phyloP scores from a whole-genome alignment of 2,113 vertebrate genomes.

The Protomyctophum bolini region DNA sequence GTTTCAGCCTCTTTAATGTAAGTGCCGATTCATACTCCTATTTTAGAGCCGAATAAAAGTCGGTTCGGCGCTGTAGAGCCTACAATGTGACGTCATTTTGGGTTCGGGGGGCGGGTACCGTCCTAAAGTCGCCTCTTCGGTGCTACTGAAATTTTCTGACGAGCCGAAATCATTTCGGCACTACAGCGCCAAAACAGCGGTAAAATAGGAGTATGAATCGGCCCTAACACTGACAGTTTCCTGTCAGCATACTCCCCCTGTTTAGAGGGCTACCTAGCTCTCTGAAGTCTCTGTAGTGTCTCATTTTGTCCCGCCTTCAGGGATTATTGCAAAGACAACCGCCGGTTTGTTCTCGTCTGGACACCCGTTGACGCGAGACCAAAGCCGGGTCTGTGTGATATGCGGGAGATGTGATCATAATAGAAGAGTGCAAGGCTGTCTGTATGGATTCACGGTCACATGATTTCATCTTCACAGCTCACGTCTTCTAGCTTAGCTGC shows the following conservation, averaged over 20 bases:
- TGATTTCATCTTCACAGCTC: neutral
- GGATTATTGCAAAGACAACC: constrained; percentile 27
- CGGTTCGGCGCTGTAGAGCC: no score
- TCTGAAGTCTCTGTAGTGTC: constrained; percentile 1
- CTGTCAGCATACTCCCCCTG: neutral
- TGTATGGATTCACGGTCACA: constrained; percentile 11
- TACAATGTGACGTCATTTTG: no score
- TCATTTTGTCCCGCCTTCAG: constrained; percentile 22
- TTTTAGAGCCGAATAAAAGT: no score
- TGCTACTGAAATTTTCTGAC: no score
- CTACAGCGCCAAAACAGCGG: no score
- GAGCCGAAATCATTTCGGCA: no score
- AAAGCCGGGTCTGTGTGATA: constrained; percentile 18
- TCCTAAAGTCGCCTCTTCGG: no score
- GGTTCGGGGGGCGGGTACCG: no score
- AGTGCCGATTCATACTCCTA: no score
- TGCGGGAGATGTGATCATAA: constrained; percentile 21
- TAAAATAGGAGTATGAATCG: no score
- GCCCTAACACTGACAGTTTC: neutral
- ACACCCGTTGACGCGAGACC: constrained; percentile 26
- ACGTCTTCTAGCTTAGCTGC: neutral
- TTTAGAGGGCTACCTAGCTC: neutral
- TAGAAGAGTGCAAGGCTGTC: constrained; percentile 36
- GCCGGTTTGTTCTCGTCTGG: constrained; percentile 35
- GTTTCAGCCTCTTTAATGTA: no score